Conservation (phyloP, 2,797 vertebrate genomes). For the Prionace glauca region DNA sequence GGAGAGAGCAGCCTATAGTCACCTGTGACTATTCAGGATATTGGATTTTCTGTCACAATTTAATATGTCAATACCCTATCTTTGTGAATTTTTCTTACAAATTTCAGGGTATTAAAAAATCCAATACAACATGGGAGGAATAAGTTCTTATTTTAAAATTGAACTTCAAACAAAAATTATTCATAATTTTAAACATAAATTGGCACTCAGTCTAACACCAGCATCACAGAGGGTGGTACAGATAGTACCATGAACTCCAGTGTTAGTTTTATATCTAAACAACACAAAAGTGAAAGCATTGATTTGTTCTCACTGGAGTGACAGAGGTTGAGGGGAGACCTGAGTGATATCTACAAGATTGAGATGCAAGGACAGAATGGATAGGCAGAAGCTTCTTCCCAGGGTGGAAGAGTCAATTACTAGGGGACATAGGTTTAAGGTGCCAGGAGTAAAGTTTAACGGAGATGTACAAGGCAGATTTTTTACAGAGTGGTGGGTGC, state of each 20-base stretch:
- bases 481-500: no score
- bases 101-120: neutral
- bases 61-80: neutral
- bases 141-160: neutral
- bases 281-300: neutral
- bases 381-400: no score
- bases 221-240: neutral
- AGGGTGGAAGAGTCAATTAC: no score
- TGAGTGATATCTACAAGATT: no score
- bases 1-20: no score
- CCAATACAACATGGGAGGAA: neutral
- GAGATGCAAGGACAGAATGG: no score
- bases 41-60: neutral
- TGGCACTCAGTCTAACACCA: neutral
- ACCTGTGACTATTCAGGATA: neutral
- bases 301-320: no score
- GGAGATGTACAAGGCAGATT: no score
- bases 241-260: neutral
- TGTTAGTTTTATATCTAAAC: neutral
- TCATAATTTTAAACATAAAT: constrained; percentile 6
- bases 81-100: neutral
- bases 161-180: neutral
- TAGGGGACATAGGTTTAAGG: no score
- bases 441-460: no score
- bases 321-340: no score